phyloP scores from a whole-genome alignment of 2,797 vertebrate species.

The Epinephelus malabaricus region DNA sequence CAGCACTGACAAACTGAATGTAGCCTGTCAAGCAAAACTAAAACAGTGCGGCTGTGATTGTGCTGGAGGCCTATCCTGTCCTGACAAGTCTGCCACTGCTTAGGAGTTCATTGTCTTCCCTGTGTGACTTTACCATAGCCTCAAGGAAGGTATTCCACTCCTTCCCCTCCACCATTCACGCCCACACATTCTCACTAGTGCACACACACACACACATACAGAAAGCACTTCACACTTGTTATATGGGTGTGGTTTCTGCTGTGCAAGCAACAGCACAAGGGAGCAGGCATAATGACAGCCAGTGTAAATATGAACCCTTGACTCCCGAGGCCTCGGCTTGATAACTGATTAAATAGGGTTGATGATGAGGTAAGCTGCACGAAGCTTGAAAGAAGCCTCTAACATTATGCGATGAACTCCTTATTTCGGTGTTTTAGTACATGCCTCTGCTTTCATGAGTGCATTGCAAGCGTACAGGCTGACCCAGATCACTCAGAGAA shows the following conservation, averaged over 20 bases:
- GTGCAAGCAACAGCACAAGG: slow-evolving; percentile 66
- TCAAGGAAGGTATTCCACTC: slow-evolving; percentile 76
- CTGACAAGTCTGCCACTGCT: slow-evolving; percentile 68
- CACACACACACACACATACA: slow-evolving; percentile 33
- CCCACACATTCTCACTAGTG: slow-evolving; percentile 47
- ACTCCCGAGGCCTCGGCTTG: slow-evolving; percentile 43
- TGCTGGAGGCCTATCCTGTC: slow-evolving; percentile 61
- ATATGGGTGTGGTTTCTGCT: slow-evolving; percentile 76
- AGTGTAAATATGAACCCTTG: slow-evolving; percentile 68
- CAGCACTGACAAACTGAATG: slow-evolving; percentile 9
- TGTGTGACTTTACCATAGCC: slow-evolving; percentile 76
- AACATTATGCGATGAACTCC: slow-evolving; percentile 34
- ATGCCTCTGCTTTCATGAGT: slow-evolving; percentile 41
- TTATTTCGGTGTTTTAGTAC: slow-evolving; percentile 48
- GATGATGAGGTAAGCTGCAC: slow-evolving; percentile 38
- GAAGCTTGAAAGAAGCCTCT: slow-evolving; percentile 11
- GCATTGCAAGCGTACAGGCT: slow-evolving; percentile 30
- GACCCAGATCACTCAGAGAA: slow-evolving; percentile 77
- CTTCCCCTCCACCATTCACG: slow-evolving; percentile 36
- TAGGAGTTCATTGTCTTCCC: slow-evolving; percentile 57
- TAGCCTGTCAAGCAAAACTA: slow-evolving; percentile 23
- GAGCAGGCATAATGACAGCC: slow-evolving; percentile 60
- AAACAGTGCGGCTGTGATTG: slow-evolving; percentile 25
- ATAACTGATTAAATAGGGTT: slow-evolving; percentile 60
- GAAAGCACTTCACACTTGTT: slow-evolving; percentile 69